A percentile compares a stretch with the other conserved stretches of the same genome.
Evolutionary conservation across 2,888 invertebrate genomes (phyloP).

Genomic region (Spilarctia lutea): DNA sequence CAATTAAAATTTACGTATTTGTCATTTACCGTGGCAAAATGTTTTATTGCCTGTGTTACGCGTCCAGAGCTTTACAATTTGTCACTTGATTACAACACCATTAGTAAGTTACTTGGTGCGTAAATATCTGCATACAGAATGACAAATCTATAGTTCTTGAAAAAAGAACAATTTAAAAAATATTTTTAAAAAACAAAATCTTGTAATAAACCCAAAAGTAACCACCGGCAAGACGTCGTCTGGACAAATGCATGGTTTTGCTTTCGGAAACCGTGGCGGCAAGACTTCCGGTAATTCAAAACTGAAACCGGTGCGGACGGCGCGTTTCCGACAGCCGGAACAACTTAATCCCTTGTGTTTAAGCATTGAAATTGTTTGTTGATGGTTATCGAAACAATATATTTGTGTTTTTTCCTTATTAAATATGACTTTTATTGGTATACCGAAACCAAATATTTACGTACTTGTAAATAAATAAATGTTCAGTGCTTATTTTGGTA

Average conservation of each 20-base stretch:
- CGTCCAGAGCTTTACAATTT: constrained; percentile 36
- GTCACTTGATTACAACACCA: not conserved
- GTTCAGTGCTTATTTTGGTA: not conserved
- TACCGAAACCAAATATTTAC: not conserved
- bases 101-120: not conserved
- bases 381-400: constrained; percentile 33
- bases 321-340: constrained; percentile 56
- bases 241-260: constrained; percentile 38
- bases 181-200: not conserved
- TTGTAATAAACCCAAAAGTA: not conserved
- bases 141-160: not conserved
- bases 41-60: constrained; percentile 49
- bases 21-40: constrained; percentile 43
- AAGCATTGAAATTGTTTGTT: constrained; percentile 44
- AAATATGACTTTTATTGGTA: constrained; percentile 14
- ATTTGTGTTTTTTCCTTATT: constrained; percentile 15
- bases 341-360: constrained; percentile 57
- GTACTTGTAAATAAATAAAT: not conserved
- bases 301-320: constrained; percentile 58
- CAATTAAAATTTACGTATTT: constrained; percentile 69
- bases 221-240: constrained; percentile 5
- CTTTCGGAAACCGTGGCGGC: constrained; percentile 61
- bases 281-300: constrained; percentile 69
- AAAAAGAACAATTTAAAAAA: not conserved
- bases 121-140: no score